These are phyloP conservation scores for Aulostomus chinensis DNA, from an alignment of 2,797 vertebrate species.

Conservation along the genomic window DNA sequence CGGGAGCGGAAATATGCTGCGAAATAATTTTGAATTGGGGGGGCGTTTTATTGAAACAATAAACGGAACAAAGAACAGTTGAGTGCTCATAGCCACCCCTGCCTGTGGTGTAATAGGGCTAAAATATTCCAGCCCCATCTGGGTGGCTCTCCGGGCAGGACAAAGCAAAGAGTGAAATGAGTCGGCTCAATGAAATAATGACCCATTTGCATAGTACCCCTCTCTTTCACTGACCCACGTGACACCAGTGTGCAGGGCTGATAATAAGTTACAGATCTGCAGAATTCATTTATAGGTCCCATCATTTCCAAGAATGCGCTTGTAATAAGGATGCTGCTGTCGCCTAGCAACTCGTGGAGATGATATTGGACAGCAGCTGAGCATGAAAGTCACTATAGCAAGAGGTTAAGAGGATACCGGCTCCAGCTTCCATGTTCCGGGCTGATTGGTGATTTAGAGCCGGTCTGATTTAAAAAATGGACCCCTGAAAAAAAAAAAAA, in stretches of 20 bases:
- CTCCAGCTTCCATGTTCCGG: conserved; percentile 11
- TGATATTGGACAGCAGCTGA: conserved; percentile 65
- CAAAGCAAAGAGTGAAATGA: conserved; percentile 28
- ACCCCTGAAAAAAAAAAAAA: conserved; percentile 19
- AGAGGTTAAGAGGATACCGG: conserved; percentile 37
- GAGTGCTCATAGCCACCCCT: no score
- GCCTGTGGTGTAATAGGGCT: not conserved
- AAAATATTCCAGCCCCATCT: not conserved
- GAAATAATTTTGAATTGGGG: not conserved
- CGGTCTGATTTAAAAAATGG: conserved; percentile 27
- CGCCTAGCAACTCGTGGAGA: conserved; percentile 67
- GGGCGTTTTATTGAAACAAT: no score
- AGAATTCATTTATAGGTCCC: conserved; percentile 47
- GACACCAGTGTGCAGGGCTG: conserved; percentile 15
- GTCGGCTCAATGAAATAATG: conserved; percentile 13
- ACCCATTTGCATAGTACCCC: conserved; percentile 13
- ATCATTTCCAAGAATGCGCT: conserved; percentile 56
- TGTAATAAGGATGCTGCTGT: conserved; percentile 63
- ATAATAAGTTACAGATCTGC: conserved; percentile 42
- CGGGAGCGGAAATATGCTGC: no score
- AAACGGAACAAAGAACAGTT: no score
- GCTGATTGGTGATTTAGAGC: conserved; percentile 14
- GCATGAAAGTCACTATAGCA: conserved; percentile 59
- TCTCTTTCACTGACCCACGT: conserved; percentile 31
- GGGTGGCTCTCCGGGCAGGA: conserved; percentile 14